phyloP scores from a whole-genome alignment of 2,888 invertebrate species.

The Amblyteles armatorius region DNA sequence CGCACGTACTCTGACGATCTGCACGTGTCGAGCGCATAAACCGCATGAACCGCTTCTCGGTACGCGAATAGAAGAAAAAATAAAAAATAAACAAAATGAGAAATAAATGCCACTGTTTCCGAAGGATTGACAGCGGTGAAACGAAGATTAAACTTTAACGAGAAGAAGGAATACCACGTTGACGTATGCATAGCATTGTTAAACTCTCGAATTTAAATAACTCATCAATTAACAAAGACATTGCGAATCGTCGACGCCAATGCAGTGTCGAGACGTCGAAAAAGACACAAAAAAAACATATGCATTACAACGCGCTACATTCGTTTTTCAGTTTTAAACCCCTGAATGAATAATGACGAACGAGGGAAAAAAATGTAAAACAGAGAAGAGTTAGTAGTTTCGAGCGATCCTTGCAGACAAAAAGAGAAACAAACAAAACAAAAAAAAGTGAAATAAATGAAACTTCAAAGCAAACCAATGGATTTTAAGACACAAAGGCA shows the following conservation, averaged over 20 bases:
- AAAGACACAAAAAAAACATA: conserved; percentile 51
- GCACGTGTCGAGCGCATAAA: conserved; percentile 1
- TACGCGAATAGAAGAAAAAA: conserved; percentile 26
- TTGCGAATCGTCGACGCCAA: conserved; percentile 10
- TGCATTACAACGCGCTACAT: conserved; percentile 66
- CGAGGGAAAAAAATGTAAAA: conserved; percentile 51
- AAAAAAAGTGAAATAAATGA: conserved; percentile 59
- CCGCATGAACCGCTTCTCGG: conserved; percentile 5
- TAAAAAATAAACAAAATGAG: conserved; percentile 19
- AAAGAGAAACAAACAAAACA: conserved; percentile 37
- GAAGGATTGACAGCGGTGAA: conserved; percentile 50
- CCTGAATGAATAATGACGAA: conserved; percentile 55
- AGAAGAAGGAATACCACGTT: conserved; percentile 52
- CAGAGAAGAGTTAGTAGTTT: conserved; percentile 55
- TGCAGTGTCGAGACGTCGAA: conserved; percentile 22
- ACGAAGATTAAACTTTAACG: conserved; percentile 49
- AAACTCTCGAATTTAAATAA: conserved; percentile 53
- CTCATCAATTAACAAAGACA: conserved; percentile 44
- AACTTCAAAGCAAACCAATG: conserved; percentile 54
- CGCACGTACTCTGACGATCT: background rate
- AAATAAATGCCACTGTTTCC: conserved; percentile 44
- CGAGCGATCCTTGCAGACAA: conserved; percentile 54
- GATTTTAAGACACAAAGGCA: conserved; percentile 72
- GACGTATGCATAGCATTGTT: conserved; percentile 62
- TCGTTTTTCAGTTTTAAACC: conserved; percentile 66